Conservation (phyloP, 2,888 invertebrate species). For the Strigamia maritima region DNA sequence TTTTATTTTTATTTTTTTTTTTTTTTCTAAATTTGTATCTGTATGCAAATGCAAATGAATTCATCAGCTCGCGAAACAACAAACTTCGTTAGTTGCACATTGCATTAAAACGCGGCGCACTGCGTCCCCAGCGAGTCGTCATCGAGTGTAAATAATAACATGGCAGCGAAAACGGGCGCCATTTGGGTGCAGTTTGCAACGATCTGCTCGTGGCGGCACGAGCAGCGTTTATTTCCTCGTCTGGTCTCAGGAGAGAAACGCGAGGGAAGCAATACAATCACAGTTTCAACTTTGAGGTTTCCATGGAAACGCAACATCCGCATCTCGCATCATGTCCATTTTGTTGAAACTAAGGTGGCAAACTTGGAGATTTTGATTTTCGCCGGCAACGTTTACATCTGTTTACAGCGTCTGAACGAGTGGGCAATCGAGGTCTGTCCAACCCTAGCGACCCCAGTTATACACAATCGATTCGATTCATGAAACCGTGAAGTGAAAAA, state of each 20-base stretch:
- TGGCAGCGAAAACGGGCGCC: slow-evolving; percentile 15
- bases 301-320: not conserved
- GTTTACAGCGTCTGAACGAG: not conserved
- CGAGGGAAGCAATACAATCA: not conserved
- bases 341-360: not conserved
- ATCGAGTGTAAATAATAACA: slow-evolving; percentile 26
- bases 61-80: slow-evolving; percentile 19
- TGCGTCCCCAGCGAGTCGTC: slow-evolving; percentile 14
- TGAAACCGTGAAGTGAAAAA: not conserved
- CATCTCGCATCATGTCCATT: not conserved
- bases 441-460: not conserved
- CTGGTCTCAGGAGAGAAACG: not conserved
- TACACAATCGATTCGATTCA: not conserved
- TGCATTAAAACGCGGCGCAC: slow-evolving; percentile 7
- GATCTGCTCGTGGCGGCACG: not conserved
- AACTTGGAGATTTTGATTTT: not conserved
- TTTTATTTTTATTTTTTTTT: not conserved
- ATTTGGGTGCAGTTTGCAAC: slow-evolving; percentile 27
- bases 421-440: not conserved
- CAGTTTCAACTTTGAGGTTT: not conserved
- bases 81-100: slow-evolving; percentile 21
- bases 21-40: not conserved
- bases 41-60: slow-evolving; percentile 22
- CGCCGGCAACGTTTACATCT: not conserved
- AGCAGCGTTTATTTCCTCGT: slow-evolving; percentile 2